Conservation (phyloP, 2,113 vertebrate genomes). For the Electrona antarctica region DNA sequence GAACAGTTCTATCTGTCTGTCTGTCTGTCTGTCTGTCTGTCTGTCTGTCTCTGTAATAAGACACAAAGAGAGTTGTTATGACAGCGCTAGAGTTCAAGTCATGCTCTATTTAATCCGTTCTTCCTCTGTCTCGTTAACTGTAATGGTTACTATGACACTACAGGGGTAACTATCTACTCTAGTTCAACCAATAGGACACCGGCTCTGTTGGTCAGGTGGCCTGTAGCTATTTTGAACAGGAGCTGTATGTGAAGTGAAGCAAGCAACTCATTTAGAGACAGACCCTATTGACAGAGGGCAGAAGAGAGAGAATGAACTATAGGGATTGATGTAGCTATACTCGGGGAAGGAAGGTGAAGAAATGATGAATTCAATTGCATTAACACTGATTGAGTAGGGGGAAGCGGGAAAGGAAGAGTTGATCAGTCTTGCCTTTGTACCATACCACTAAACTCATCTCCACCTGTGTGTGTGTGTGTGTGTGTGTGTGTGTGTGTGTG, state of each 20-base stretch:
- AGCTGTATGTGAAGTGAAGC: constrained; percentile 77
- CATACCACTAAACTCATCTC: neutral
- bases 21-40: constrained; percentile 24
- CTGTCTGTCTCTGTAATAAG: constrained; percentile 11
- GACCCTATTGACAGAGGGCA: constrained; percentile 50
- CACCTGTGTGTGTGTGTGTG: neutral
- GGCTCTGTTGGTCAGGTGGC: constrained; percentile 66
- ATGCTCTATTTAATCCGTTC: neutral
- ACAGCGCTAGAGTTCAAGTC: too few species aligned
- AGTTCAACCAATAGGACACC: constrained; percentile 59
- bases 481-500: constrained; percentile 13
- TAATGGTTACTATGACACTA: constrained; percentile 78
- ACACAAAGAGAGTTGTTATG: neutral
- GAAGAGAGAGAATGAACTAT: constrained; percentile 8
- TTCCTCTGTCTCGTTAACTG: constrained; percentile 19
- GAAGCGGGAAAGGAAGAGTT: constrained; percentile 9
- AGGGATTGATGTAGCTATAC: neutral
- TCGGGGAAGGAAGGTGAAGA: constrained; percentile 20
- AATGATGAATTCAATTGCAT: neutral
- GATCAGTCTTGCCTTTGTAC: constrained; percentile 8
- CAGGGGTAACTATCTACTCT: constrained; percentile 44
- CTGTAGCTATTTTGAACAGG: constrained; percentile 76
- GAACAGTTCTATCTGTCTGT: constrained; percentile 19
- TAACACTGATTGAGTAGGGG: neutral
- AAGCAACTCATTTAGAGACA: constrained; percentile 74